Evolutionary conservation across 2,888 invertebrate genomes (phyloP).

Genomic region (Drosophila macrospina): DNA sequence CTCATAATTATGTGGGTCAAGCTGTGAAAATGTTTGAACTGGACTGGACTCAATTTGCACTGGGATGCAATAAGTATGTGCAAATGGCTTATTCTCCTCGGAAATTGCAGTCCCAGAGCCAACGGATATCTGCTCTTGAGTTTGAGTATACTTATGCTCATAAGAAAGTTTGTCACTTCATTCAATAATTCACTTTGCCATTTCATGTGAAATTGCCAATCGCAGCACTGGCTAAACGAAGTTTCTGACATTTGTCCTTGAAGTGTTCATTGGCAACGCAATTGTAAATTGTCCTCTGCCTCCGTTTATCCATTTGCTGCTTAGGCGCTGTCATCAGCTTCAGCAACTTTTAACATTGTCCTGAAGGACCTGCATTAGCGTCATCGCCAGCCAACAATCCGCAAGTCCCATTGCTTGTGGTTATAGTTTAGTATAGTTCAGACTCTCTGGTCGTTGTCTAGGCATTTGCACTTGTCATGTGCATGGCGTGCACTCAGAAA

Average conservation of each 20-base stretch:
- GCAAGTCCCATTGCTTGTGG: conserved; percentile 5
- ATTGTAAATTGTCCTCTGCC: conserved; percentile 6
- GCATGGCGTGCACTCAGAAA: conserved; percentile 47
- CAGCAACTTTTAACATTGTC: conserved; percentile 21
- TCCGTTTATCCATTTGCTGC: conserved; percentile 8
- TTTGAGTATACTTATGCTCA: not conserved
- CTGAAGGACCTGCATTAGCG: conserved; percentile 45
- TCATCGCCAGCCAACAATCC: conserved; percentile 31
- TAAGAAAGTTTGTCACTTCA: conserved; percentile 21
- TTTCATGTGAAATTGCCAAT: conserved; percentile 22
- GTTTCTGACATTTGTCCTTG: conserved; percentile 41
- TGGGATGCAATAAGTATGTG: not conserved
- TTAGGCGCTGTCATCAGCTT: conserved; percentile 39
- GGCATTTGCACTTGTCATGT: conserved; percentile 50
- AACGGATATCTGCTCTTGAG: not conserved
- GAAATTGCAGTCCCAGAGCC: not conserved
- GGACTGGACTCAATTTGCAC: not conserved
- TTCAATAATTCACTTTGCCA: conserved; percentile 38
- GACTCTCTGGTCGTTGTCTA: conserved; percentile 5
- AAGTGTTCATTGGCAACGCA: conserved; percentile 23
- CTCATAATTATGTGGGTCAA: conserved; percentile 53
- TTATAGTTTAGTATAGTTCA: not conserved
- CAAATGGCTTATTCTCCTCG: not conserved
- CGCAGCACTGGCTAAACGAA: conserved; percentile 17
- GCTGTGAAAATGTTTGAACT: conserved; percentile 23